These are phyloP conservation scores for Dasysyrphus tricinctus DNA, from an alignment of 2,888 invertebrate genomes.

Conservation along the genomic window DNA sequence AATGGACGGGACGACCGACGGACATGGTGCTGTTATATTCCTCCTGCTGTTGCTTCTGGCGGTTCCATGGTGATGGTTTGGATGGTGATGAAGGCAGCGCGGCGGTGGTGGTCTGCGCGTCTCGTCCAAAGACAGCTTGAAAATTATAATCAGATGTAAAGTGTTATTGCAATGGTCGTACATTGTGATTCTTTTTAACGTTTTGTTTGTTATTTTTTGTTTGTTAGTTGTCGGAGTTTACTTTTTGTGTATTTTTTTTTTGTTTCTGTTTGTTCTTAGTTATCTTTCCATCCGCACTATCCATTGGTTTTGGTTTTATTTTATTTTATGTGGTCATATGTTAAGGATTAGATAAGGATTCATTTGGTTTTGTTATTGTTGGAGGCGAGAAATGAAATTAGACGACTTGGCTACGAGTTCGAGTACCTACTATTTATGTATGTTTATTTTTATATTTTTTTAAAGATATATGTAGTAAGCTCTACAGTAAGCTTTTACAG, in stretches of 20 bases:
- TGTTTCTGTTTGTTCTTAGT: slow-evolving; percentile 2
- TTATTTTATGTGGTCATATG: slow-evolving; percentile 59
- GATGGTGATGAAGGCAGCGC: slow-evolving; percentile 58
- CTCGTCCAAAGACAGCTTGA: slow-evolving; percentile 70
- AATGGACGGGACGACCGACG: slow-evolving; percentile 43
- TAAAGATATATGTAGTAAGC: neutral
- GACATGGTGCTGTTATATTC: slow-evolving; percentile 60
- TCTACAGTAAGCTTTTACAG: neutral
- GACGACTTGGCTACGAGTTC: neutral
- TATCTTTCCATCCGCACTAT: slow-evolving; percentile 52
- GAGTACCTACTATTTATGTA: neutral
- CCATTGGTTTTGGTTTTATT: slow-evolving; percentile 36
- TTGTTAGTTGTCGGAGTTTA: slow-evolving; percentile 21
- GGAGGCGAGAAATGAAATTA: slow-evolving; percentile 4
- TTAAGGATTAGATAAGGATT: slow-evolving; percentile 73
- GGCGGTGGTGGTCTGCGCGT: slow-evolving; percentile 73
- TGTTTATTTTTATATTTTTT: neutral
- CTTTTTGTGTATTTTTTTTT: neutral
- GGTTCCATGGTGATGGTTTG: slow-evolving; percentile 69
- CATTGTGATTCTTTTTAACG: slow-evolving; percentile 62
- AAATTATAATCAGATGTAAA: slow-evolving; percentile 76
- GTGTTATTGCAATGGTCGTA: slow-evolving; percentile 74
- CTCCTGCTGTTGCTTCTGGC: slow-evolving; percentile 59
- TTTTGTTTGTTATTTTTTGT: slow-evolving; percentile 52
- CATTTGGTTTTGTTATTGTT: slow-evolving; percentile 31